Evolutionary conservation across 2,797 vertebrate species (phyloP).

Genomic region (Aselliscus stoliczkanus): DNA sequence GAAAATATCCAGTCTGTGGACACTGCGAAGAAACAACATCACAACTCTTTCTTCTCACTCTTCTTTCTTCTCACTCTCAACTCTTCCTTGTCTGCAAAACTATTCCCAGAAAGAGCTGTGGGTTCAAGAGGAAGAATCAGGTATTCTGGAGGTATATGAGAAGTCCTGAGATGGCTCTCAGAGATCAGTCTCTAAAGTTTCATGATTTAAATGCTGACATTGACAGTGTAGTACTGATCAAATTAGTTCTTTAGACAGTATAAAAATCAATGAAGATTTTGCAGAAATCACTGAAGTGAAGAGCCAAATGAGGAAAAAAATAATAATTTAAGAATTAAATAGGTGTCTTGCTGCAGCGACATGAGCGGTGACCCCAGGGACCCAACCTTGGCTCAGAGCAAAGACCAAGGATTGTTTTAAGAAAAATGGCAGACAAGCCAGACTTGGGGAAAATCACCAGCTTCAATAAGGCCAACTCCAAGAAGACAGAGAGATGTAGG

Average conservation of each 20-base stretch:
- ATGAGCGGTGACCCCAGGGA: no score
- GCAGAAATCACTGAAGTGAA: background rate
- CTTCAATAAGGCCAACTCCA: no score
- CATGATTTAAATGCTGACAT: background rate
- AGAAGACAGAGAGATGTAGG: no score
- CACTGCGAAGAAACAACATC: background rate
- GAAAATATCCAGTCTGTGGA: background rate
- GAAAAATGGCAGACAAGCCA: no score
- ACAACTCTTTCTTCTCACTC: background rate
- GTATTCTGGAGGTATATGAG: background rate
- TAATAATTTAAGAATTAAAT: background rate
- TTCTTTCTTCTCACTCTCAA: background rate
- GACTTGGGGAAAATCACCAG: no score
- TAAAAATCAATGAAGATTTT: conserved; percentile 17
- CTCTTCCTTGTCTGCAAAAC: background rate
- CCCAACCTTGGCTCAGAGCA: no score
- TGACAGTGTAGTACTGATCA: background rate
- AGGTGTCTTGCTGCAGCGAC: no score
- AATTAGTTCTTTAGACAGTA: background rate
- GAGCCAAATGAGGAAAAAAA: background rate
- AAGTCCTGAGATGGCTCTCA: background rate
- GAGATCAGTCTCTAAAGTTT: background rate
- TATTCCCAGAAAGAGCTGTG: background rate
- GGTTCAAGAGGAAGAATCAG: background rate
- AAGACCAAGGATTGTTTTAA: no score